Base-by-base conservation (phyloP, 2,888 invertebrate genomes). In the Amblyteles armatorius region DNA sequence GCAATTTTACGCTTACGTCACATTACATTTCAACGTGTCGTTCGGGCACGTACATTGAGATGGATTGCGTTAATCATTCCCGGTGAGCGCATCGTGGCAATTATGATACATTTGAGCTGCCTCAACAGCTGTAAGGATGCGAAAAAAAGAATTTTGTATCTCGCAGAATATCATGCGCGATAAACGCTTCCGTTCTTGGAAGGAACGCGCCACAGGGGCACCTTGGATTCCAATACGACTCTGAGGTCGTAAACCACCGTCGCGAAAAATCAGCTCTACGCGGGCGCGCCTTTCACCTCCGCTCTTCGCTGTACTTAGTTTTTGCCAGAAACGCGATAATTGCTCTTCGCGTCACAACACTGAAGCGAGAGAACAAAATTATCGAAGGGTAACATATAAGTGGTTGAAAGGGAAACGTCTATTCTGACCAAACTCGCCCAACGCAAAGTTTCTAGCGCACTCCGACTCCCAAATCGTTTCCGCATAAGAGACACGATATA, bases 131-230 rank as follows among this genome's bases (percentile, higher is more conserved):
- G 22, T 22, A 26, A 57, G 57, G 44, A 50, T 50, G 29, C 2
- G 60, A 60, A 60, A 79, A 36, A 79, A 63, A 60, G 48, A 71
- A 71, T 29, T 48, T 48, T 48, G 13, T 57, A 44, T 33, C 40
- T 40, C 55, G 44, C 33, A 22, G 69, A 40, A 29, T 57, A 78
- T 71, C 9, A 48, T 48, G 48, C 13, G 33, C 16, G 48, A 26
- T 71, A 72, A 79, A 72, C 40, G n/a, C 65, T 79, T 79, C 72
- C 83, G 79, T 79, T 79, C 57, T 55, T 79, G 26, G 71, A 44
- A 36, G 29, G 52, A 40, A 69, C 36, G 26, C 11, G 67, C 44
- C 19, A 55, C 3, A 7, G 19, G 40, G 3, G 55, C 55, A 48
- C 50, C 40, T 40, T 57, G 9, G 57, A 11, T 57, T 26, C 26